Evolutionary conservation across 2,797 vertebrate genomes (phyloP).

Genomic region (Spinus olivaceus): DNA sequence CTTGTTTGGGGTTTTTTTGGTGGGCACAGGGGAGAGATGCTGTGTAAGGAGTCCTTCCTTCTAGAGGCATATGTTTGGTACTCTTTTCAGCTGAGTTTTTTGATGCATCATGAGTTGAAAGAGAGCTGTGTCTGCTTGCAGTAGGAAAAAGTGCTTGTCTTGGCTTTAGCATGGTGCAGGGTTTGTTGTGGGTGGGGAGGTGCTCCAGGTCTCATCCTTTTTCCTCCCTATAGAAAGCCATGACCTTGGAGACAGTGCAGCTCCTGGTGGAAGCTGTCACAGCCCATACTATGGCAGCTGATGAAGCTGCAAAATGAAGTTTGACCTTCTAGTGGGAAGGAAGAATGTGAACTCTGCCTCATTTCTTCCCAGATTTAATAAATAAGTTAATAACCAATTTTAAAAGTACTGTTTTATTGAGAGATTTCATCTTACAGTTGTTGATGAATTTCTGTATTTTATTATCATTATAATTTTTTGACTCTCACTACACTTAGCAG

Average conservation of each 20-base stretch:
- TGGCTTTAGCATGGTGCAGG: neutral
- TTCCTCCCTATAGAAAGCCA: neutral
- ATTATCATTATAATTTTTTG: neutral
- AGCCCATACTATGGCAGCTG: neutral
- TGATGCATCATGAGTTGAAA: neutral
- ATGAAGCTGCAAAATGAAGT: neutral
- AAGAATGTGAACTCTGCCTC: neutral
- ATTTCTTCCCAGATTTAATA: neutral
- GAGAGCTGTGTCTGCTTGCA: neutral
- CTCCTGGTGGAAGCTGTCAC: neutral
- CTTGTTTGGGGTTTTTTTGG: neutral
- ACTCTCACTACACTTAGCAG: neutral
- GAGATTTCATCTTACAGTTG: neutral
- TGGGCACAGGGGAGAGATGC: neutral
- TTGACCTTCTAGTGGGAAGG: neutral
- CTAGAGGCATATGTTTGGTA: fast-evolving
- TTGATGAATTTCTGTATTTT: neutral
- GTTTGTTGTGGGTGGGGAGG: neutral
- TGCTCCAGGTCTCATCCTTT: neutral
- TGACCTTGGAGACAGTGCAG: neutral
- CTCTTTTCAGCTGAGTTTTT: neutral
- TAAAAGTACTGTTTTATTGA: neutral
- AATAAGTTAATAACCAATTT: neutral
- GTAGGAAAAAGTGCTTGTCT: neutral
- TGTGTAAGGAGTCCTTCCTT: neutral